These are phyloP conservation scores for Electrophaes corylata DNA, from an alignment of 2,888 invertebrate genomes.

Conservation along the genomic window DNA sequence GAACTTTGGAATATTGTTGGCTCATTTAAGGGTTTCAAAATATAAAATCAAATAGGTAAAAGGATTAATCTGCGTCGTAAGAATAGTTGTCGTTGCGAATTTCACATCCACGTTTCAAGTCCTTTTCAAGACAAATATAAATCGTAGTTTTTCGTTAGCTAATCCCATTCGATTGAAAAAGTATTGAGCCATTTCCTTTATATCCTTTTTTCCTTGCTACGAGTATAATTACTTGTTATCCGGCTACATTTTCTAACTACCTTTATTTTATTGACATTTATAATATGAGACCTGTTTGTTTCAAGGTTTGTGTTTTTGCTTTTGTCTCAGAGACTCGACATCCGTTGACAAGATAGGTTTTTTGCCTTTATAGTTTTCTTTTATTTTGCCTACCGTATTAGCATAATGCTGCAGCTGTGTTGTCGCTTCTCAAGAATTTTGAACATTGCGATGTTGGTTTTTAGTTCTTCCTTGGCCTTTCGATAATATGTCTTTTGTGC, in stretches of 20 bases:
- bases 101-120: constrained; percentile 14
- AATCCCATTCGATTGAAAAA: constrained; percentile 23
- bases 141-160: constrained; percentile 27
- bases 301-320: constrained; percentile 38
- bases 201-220: constrained; percentile 36
- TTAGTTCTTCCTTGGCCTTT: neutral
- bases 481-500: neutral
- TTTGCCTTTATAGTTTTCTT: too few relatives aligned
- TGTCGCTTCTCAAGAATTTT: neutral
- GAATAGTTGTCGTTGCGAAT: neutral
- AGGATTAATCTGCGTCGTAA: neutral
- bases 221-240: constrained; percentile 35
- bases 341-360: constrained; percentile 21
- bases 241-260: constrained; percentile 37
- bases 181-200: constrained; percentile 39
- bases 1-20: constrained; percentile 78
- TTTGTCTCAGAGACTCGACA: constrained; percentile 16
- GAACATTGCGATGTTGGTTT: neutral
- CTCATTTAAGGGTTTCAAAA: constrained; percentile 62
- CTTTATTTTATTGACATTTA: constrained; percentile 40
- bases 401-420: constrained; percentile 28
- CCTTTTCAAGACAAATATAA: constrained; percentile 20
- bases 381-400: constrained; percentile 19
- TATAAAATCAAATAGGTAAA: constrained; percentile 23
- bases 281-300: constrained; percentile 38